Percentiles rank a stretch among this genome's conserved stretches.
These are phyloP conservation scores for Drosophila tanythrix DNA, from an alignment of 2,888 invertebrate species.

Conservation along the genomic window DNA sequence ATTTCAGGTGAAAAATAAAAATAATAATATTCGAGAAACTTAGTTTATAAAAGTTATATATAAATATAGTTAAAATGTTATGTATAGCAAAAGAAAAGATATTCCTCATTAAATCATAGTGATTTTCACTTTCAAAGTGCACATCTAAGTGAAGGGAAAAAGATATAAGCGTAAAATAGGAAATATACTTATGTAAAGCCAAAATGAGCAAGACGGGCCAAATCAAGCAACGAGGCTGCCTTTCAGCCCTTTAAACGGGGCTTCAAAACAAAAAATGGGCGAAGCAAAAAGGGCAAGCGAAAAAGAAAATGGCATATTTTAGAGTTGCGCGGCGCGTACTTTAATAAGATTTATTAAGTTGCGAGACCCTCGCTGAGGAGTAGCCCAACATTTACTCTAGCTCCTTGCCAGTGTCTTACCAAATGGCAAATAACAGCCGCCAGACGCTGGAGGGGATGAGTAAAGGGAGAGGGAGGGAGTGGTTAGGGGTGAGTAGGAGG, in stretches of 20 bases:
- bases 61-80: not conserved
- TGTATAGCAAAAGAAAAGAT: not conserved
- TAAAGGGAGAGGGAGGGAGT: too few relatives aligned
- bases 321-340: slow-evolving; percentile 60
- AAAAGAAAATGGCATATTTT: slow-evolving; percentile 64
- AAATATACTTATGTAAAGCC: slow-evolving; percentile 57
- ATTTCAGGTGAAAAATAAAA: not conserved
- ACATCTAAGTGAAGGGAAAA: not conserved
- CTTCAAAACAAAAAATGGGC: slow-evolving; percentile 1
- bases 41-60: not conserved
- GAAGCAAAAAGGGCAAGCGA: slow-evolving; percentile 3
- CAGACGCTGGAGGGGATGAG: not conserved
- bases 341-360: slow-evolving; percentile 79
- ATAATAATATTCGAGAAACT: not conserved
- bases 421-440: slow-evolving; percentile 53
- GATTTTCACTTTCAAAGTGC: not conserved
- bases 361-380: slow-evolving; percentile 30
- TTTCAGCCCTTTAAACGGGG: slow-evolving; percentile 23
- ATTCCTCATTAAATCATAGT: not conserved
- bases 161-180: slow-evolving; percentile 1
- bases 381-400: slow-evolving; percentile 52
- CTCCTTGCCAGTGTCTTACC: slow-evolving; percentile 60
- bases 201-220: slow-evolving; percentile 42
- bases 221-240: slow-evolving; percentile 13
- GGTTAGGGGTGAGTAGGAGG: not conserved